phyloP scores from a whole-genome alignment of 2,797 vertebrate species.

The Sparus aurata region DNA sequence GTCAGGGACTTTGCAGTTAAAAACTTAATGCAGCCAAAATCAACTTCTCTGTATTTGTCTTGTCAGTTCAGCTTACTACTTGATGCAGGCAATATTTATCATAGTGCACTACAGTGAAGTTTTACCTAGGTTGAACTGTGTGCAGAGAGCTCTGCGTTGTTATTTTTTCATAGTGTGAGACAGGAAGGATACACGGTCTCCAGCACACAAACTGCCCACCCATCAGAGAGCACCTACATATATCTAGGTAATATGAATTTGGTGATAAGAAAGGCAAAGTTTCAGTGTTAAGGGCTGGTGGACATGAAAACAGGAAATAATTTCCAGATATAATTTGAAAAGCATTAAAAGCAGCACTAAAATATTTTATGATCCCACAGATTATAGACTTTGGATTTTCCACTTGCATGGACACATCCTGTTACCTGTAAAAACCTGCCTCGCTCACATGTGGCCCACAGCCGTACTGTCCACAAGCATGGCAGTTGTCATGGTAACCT shows the following conservation, averaged over 20 bases:
- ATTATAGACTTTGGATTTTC: constrained; percentile 51
- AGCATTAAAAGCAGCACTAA: constrained; percentile 36
- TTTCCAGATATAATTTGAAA: constrained; percentile 19
- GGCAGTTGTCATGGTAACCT: constrained; percentile 81
- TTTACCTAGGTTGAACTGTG: constrained; percentile 17
- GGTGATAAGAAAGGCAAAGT: constrained; percentile 8
- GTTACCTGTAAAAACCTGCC: constrained; percentile 47
- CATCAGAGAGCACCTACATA: neutral
- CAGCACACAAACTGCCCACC: neutral
- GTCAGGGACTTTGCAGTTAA: neutral
- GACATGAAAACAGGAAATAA: constrained; percentile 22
- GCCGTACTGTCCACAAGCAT: constrained; percentile 54
- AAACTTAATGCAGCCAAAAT: neutral
- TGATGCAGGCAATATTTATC: neutral
- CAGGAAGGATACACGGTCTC: neutral
- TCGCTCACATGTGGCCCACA: constrained; percentile 55
- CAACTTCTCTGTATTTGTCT: neutral
- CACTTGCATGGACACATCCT: constrained; percentile 28
- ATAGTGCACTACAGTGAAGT: neutral
- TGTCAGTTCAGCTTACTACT: neutral
- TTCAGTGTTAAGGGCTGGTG: neutral
- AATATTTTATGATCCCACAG: constrained; percentile 33
- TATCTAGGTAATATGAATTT: constrained; percentile 21
- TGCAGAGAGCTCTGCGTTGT: neutral
- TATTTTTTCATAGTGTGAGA: constrained; percentile 1